Percentiles rank a stretch among this genome's conserved stretches.
These are phyloP conservation scores for Drosophila ananassae DNA, from an alignment of 1,140 invertebrate species.

Conservation along the genomic window DNA sequence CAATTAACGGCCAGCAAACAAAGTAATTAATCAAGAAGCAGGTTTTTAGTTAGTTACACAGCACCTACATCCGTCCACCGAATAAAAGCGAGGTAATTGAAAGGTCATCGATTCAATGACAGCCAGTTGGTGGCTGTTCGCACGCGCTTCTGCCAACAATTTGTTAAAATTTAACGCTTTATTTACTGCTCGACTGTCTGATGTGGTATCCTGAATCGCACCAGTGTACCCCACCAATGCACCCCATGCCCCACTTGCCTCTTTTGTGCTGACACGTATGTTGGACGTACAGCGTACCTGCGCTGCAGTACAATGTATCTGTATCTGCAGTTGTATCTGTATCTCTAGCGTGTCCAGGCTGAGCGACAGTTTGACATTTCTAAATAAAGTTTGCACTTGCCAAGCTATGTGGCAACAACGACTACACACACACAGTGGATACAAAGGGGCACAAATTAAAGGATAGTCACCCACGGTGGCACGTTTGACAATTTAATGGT, in stretches of 20 bases:
- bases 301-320: constrained; percentile 36
- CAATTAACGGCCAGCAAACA: constrained; percentile 72
- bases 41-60: constrained; percentile 54
- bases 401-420: constrained; percentile 46
- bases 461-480: constrained; percentile 29
- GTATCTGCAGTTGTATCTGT: constrained; percentile 29
- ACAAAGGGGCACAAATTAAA: constrained; percentile 3
- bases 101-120: constrained; percentile 65
- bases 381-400: constrained; percentile 79
- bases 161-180: constrained; percentile 82
- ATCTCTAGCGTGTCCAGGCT: constrained; percentile 51
- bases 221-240: neutral
- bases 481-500: constrained; percentile 79
- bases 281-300: constrained; percentile 14
- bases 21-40: constrained; percentile 78
- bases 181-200: constrained; percentile 66
- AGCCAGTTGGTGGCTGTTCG: constrained; percentile 50
- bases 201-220: constrained; percentile 14
- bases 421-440: constrained; percentile 6
- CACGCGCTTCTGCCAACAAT: constrained; percentile 69
- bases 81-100: constrained; percentile 68
- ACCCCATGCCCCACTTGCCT: neutral
- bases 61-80: neutral
- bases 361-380: constrained; percentile 80
- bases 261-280: constrained; percentile 36